Evolutionary conservation across 2,113 vertebrate genomes (phyloP).

Genomic region (Percopsis transmontana): DNA sequence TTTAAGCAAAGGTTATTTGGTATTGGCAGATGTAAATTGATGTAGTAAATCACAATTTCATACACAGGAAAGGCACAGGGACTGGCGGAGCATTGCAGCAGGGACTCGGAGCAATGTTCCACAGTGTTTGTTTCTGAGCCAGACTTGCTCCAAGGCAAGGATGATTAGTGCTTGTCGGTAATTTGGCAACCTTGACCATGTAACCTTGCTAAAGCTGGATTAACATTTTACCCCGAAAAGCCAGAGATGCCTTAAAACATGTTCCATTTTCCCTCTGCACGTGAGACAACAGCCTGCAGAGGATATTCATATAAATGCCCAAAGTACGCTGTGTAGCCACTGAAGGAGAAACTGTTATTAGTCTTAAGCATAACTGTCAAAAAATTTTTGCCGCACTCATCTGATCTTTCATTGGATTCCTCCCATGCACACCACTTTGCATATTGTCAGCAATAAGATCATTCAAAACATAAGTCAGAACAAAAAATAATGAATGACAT

Average conservation of each 20-base stretch:
- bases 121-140: constrained; percentile 64
- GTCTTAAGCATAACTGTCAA: constrained; percentile 67
- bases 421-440: constrained; percentile 26
- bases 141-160: constrained; percentile 68
- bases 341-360: constrained; percentile 72
- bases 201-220: constrained; percentile 77
- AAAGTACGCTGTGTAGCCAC: constrained; percentile 51
- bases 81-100: constrained; percentile 48
- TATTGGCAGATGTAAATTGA: constrained; percentile 75
- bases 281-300: constrained; percentile 60
- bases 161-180: constrained; percentile 74
- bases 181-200: constrained; percentile 78
- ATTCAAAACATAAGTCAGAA: background rate
- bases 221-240: constrained; percentile 74
- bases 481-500: constrained; percentile 1
- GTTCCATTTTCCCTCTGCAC: constrained; percentile 67
- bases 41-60: constrained; percentile 72
- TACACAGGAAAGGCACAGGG: constrained; percentile 39
- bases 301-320: constrained; percentile 66
- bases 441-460: constrained; percentile 23
- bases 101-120: constrained; percentile 59
- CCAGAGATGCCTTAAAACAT: constrained; percentile 75
- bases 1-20: constrained; percentile 65
- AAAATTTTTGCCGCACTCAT: constrained; percentile 61
- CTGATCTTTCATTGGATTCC: constrained; percentile 42